Evolutionary conservation across 2,888 invertebrate species (phyloP).

Genomic region (Idaea aversata): DNA sequence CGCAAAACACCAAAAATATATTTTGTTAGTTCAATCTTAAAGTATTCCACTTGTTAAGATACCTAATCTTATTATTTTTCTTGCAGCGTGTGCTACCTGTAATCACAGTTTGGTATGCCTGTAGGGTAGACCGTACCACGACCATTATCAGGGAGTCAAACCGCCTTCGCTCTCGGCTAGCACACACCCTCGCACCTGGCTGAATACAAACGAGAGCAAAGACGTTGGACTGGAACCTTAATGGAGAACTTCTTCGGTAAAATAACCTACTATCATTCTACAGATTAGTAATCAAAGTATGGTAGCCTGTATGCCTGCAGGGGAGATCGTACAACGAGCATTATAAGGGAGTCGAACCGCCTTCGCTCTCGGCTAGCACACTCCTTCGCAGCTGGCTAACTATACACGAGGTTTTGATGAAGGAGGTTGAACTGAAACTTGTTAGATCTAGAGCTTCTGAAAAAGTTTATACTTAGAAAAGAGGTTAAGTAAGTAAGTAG

Average conservation of each 20-base stretch:
- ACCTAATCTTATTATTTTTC: not conserved
- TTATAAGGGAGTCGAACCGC: not conserved
- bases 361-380: not conserved
- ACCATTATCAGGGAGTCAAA: constrained; percentile 9
- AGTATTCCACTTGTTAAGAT: too few relatives aligned
- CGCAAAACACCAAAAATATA: too few relatives aligned
- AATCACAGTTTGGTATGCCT: constrained; percentile 33
- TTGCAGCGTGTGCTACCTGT: constrained; percentile 24
- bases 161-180: not conserved
- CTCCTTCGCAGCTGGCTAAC: not conserved
- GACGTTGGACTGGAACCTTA: not conserved
- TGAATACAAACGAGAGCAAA: not conserved
- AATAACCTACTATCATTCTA: not conserved
- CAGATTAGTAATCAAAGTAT: not conserved
- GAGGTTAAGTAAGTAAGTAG: too few relatives aligned
- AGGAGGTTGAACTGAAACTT: not conserved
- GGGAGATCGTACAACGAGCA: not conserved
- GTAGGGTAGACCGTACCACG: constrained; percentile 6
- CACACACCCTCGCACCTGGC: not conserved
- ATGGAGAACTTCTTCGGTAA: not conserved
- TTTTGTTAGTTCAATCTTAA: too few relatives aligned
- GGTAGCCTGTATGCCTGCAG: not conserved
- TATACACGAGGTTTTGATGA: not conserved
- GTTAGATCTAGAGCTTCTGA: not conserved
- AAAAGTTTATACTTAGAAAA: not conserved